Base-by-base conservation (phyloP, 2,888 invertebrate genomes). In the Cosmorhoe ocellata region DNA sequence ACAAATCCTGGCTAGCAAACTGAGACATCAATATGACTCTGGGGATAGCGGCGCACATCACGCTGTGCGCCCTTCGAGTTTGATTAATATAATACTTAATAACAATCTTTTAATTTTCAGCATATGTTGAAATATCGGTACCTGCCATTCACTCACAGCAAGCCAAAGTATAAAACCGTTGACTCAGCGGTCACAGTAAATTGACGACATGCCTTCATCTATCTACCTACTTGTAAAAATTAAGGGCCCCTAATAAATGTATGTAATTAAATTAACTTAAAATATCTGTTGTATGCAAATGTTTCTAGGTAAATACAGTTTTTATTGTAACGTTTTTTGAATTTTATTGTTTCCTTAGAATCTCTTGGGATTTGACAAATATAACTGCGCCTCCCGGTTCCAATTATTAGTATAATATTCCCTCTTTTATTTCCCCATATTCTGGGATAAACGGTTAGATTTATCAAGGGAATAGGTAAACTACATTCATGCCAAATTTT, bases 71-170 rank as follows among this genome's bases (percentile, higher is more conserved):
- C n/a, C n/a, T n/a, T n/a, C n/a, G n/a, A n/a, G n/a, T n/a, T n/a
- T n/a, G n/a, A n/a, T n/a, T n/a, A n/a, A n/a, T n/a, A 24, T 7
- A 24, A 7, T 13, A 2, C 10, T 10, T 1, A 36, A 22, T 38
- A 27, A 38, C 13, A 4, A 14, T 8, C 7, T 10, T 42, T 33
- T 31, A 11, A 31, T 41, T 92, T 94, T 59, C 93, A 98, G 98
- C 99, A 99, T 92, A 99, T 99, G 99, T 96, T 99, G 79, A 98
- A 97, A 91, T 99, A 99, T 90, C 95, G 97, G 88, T 99, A 99
- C 91, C 91, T 99, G 84, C 99, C 99, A 56, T 99, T 99, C 87
- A 98, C 99, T 45, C 96, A 97, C 81, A 98, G 98, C 75, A 99
- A 99, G 92, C 98, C 98, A 74, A 95, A 95, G 85, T 98, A 98